Percentiles rank a stretch among this genome's conserved stretches.
Evolutionary conservation across 2,888 invertebrate species (phyloP).

Genomic region (Cheilosia impressa): DNA sequence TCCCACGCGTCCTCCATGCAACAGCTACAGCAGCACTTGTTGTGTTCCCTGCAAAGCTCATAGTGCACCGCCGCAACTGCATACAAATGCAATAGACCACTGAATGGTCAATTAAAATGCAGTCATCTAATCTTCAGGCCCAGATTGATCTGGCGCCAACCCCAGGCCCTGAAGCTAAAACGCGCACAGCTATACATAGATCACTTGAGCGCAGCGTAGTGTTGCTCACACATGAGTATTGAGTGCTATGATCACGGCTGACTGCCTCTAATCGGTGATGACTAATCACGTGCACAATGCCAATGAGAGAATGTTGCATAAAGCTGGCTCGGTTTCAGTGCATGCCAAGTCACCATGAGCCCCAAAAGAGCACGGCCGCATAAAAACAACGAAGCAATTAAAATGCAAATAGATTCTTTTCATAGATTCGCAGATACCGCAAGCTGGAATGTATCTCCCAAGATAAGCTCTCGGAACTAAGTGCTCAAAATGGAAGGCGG

Average conservation of each 20-base stretch:
- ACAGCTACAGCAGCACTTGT: slow-evolving; percentile 49
- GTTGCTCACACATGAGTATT: slow-evolving; percentile 11
- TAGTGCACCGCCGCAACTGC: slow-evolving; percentile 13
- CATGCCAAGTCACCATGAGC: not conserved
- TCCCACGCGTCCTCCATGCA: slow-evolving; percentile 21
- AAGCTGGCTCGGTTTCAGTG: slow-evolving; percentile 15
- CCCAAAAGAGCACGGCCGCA: slow-evolving; percentile 27
- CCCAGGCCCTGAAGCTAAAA: slow-evolving; percentile 47
- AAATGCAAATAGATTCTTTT: slow-evolving; percentile 62
- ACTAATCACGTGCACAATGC: slow-evolving; percentile 41
- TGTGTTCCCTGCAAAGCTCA: slow-evolving; percentile 37
- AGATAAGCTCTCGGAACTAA: slow-evolving; percentile 32
- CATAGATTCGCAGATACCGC: slow-evolving; percentile 49
- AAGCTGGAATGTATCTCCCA: slow-evolving; percentile 41
- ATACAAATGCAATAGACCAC: slow-evolving; percentile 13
- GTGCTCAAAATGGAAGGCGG: slow-evolving; percentile 20
- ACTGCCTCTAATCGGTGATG: slow-evolving; percentile 36
- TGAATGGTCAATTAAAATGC: slow-evolving; percentile 67
- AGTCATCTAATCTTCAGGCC: slow-evolving; percentile 64
- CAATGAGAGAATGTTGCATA: slow-evolving; percentile 16
- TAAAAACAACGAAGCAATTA: slow-evolving; percentile 40
- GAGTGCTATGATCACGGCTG: slow-evolving; percentile 18
- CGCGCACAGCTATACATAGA: slow-evolving; percentile 40
- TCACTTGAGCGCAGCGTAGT: slow-evolving; percentile 20
- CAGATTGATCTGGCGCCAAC: slow-evolving; percentile 73